Evolutionary conservation across 2,888 invertebrate species (phyloP).

Genomic region (Drosophila neonasuta): DNA sequence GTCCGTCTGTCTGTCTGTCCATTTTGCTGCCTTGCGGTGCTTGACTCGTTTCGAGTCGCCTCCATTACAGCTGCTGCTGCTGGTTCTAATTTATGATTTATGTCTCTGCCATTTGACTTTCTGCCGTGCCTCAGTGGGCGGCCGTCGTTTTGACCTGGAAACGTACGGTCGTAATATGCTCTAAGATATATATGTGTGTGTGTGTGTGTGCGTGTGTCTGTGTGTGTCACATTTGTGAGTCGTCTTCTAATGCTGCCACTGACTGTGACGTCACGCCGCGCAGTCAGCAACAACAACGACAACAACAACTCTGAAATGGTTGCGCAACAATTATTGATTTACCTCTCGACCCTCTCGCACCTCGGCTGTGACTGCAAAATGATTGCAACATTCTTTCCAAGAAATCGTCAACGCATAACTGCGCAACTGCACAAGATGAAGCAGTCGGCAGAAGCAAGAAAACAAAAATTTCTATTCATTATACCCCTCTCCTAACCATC

Average conservation of each 20-base stretch:
- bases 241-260: conserved; percentile 34
- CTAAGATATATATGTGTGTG: background rate
- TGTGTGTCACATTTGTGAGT: conserved; percentile 37
- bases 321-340: conserved; percentile 68
- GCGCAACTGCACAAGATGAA: conserved; percentile 30
- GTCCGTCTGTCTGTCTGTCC: background rate
- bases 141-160: conserved; percentile 60
- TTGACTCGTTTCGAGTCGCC: conserved; percentile 30
- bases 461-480: conserved; percentile 60
- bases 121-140: conserved; percentile 62
- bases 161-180: conserved; percentile 14
- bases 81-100: conserved; percentile 73
- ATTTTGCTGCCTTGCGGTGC: conserved; percentile 10
- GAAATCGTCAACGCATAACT: conserved; percentile 44
- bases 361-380: conserved; percentile 4
- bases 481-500: conserved; percentile 9
- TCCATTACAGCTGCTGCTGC: conserved; percentile 67
- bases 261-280: conserved; percentile 56
- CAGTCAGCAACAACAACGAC: conserved; percentile 27
- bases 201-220: conserved; percentile 24
- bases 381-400: conserved; percentile 64
- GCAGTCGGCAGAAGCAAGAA: conserved; percentile 36
- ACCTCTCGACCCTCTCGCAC: conserved; percentile 6
- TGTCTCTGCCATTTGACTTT: conserved; percentile 41
- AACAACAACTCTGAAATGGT: conserved; percentile 47